These are phyloP conservation scores for Xylota sylvarum DNA, from an alignment of 2,888 invertebrate species.

Conservation along the genomic window DNA sequence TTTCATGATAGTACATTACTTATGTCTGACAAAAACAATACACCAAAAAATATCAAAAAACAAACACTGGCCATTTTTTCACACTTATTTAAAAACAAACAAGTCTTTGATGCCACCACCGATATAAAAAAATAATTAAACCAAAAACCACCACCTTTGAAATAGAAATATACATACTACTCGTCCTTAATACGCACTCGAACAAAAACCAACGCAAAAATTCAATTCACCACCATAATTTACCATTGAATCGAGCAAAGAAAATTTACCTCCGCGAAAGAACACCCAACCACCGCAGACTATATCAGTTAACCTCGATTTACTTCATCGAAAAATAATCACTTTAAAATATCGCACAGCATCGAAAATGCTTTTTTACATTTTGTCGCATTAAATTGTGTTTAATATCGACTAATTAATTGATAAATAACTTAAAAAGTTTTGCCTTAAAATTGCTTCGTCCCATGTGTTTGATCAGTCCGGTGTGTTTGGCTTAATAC, in stretches of 20 bases:
- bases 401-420: constrained; percentile 23
- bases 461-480: constrained; percentile 45
- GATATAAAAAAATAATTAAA: background rate
- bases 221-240: constrained; percentile 3
- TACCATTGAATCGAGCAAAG: background rate
- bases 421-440: constrained; percentile 7
- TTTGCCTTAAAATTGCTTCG: background rate
- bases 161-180: background rate
- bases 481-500: constrained; percentile 6
- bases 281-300: constrained; percentile 43
- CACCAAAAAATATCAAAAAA: background rate
- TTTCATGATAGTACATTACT: too few relatives aligned
- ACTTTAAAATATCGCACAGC: constrained; percentile 43
- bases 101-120: background rate
- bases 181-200: background rate
- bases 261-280: constrained; percentile 46
- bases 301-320: constrained; percentile 31
- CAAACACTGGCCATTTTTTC: background rate
- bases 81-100: background rate
- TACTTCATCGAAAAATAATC: constrained; percentile 17
- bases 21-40: background rate
- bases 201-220: background rate
- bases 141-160: background rate
- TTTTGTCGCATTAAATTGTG: constrained; percentile 20
- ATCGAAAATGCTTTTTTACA: constrained; percentile 4